Conservation (phyloP, 2,888 invertebrate genomes). For the Agapostemon virescens region DNA sequence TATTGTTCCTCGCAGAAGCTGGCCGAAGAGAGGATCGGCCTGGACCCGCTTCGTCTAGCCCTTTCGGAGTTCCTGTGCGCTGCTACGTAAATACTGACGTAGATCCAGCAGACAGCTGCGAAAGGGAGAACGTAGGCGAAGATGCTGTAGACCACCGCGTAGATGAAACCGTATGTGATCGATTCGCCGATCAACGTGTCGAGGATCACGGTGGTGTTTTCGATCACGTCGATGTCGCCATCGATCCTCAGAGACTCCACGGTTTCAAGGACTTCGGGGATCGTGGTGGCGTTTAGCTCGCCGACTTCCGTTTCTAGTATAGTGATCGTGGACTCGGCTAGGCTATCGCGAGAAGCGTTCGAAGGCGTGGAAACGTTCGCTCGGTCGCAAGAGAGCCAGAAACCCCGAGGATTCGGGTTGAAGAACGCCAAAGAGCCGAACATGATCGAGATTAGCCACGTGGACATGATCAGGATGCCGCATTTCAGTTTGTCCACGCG, state of each 20-base stretch:
- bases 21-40: conserved; percentile 74
- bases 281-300: conserved; percentile 5
- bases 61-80: conserved; percentile 87
- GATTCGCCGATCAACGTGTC: conserved; percentile 50
- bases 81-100: conserved; percentile 88
- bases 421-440: conserved; percentile 81
- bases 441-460: conserved; percentile 81
- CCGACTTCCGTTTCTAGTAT: conserved; percentile 56
- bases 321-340: conserved; percentile 44
- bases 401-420: conserved; percentile 80
- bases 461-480: conserved; percentile 80
- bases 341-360: conserved; percentile 12
- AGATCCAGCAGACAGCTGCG: conserved; percentile 87
- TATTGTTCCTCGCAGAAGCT: conserved; percentile 77
- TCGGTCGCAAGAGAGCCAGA: conserved; percentile 80
- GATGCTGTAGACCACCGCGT: conserved; percentile 80
- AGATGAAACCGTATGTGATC: conserved; percentile 79
- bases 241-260: conserved; percentile 26
- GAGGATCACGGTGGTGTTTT: conserved; percentile 56
- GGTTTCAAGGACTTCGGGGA: conserved; percentile 10
- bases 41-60: conserved; percentile 80
- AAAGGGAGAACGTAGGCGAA: conserved; percentile 82
- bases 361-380: neutral
- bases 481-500: conserved; percentile 82
- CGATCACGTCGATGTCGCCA: conserved; percentile 42